Evolutionary conservation across 1,140 invertebrate species (phyloP).

Genomic region (Drosophila parabipectinata): DNA sequence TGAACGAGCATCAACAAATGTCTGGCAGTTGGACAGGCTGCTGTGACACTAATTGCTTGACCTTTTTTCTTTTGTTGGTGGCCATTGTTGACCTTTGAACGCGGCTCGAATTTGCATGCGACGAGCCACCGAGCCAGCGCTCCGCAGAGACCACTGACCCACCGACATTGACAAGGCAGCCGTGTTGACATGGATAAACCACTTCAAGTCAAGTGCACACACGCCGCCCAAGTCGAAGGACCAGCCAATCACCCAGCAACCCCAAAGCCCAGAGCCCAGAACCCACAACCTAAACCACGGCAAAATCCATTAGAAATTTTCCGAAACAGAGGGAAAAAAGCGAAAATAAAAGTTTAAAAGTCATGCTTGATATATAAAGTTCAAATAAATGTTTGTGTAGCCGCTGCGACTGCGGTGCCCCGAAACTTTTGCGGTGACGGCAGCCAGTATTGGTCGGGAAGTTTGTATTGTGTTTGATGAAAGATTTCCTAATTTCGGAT

Average conservation of each 20-base stretch:
- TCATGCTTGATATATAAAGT: conserved; percentile 38
- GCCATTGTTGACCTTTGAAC: conserved; percentile 68
- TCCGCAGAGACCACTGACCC: conserved; percentile 33
- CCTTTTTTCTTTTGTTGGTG: conserved; percentile 52
- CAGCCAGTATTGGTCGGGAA: conserved; percentile 22
- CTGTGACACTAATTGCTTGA: conserved; percentile 76
- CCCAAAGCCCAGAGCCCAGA: neutral
- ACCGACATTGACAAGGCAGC: conserved; percentile 41
- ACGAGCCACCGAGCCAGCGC: conserved; percentile 2
- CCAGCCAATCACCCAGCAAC: conserved; percentile 5
- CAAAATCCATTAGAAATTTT: conserved; percentile 53
- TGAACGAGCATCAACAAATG: conserved; percentile 54
- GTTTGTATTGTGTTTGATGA: conserved; percentile 20
- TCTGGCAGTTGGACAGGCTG: conserved; percentile 28
- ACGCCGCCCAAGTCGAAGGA: conserved; percentile 30
- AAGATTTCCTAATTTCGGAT: conserved; percentile 17
- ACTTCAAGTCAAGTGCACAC: conserved; percentile 66
- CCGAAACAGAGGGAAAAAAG: conserved; percentile 8
- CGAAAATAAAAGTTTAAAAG: conserved; percentile 21
- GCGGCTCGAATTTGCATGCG: conserved; percentile 63
- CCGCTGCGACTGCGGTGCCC: conserved; percentile 19
- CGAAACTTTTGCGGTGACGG: conserved; percentile 34
- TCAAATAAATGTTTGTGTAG: conserved; percentile 52
- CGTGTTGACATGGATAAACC: conserved; percentile 78
- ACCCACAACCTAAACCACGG: conserved; percentile 6